Evolutionary conservation across 2,113 vertebrate species (phyloP).

Genomic region (Zootoca vivipara): DNA sequence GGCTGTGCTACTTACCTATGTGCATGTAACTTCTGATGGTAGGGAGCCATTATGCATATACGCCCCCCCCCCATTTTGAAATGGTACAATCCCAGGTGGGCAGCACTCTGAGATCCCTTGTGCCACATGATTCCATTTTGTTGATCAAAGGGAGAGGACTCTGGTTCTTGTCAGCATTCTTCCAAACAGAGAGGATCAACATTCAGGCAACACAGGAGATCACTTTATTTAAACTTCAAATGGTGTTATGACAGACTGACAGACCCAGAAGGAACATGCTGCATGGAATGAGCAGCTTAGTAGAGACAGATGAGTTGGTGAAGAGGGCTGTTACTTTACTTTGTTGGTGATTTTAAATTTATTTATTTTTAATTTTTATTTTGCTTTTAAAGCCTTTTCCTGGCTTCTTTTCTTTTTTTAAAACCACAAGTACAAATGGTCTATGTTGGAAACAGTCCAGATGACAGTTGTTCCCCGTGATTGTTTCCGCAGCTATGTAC

Average conservation of each 20-base stretch:
- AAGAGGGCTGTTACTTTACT: conserved; percentile 58
- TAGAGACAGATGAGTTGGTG: conserved; percentile 68
- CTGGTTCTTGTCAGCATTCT: background rate
- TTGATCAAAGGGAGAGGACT: background rate
- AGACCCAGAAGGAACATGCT: conserved; percentile 76
- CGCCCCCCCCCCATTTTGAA: background rate
- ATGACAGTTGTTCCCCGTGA: conserved; percentile 73
- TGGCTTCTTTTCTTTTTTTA: conserved; percentile 50
- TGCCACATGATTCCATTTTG: background rate
- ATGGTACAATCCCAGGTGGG: background rate
- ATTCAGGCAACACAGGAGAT: conserved; percentile 71
- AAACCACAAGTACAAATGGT: conserved; percentile 65
- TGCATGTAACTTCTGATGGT: background rate
- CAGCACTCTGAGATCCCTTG: background rate
- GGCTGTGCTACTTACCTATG: background rate
- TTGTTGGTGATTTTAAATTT: conserved; percentile 18
- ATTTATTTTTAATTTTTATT: conserved; percentile 40
- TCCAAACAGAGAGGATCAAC: conserved; percentile 53
- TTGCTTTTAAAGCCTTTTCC: conserved; percentile 62
- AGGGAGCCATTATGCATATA: no score
- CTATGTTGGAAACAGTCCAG: conserved; percentile 67
- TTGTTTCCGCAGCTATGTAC: conserved; percentile 82
- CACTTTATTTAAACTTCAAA: conserved; percentile 81
- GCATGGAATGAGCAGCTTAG: conserved; percentile 62
- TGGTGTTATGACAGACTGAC: conserved; percentile 72